These are phyloP conservation scores for Porites lobata DNA, from an alignment of 92 coral and sea anemone species.

Conservation along the genomic window DNA sequence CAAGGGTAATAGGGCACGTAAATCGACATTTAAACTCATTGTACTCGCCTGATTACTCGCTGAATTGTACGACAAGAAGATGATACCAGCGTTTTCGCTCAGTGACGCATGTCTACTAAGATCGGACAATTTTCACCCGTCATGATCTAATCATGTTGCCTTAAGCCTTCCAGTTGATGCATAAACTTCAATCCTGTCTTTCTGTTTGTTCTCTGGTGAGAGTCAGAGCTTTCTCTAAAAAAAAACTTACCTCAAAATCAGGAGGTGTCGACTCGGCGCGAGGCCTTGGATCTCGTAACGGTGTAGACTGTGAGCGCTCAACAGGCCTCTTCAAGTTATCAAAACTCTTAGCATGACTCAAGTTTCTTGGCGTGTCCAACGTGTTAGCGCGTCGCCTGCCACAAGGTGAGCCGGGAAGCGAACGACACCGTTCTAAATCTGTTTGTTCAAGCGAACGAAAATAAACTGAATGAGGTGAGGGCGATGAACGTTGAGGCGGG, in stretches of 20 bases:
- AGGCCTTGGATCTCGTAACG: background rate
- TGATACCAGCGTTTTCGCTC: too few relatives aligned
- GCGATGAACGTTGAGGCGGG: conserved; percentile 5
- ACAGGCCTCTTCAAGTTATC: background rate
- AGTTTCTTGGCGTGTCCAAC: background rate
- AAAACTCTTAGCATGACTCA: background rate
- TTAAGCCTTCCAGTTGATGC: too few relatives aligned
- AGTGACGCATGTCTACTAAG: too few relatives aligned
- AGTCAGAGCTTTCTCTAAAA: background rate
- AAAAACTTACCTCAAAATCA: conserved; percentile 7
- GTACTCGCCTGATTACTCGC: too few relatives aligned
- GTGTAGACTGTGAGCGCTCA: conserved; percentile 9
- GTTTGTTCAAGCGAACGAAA: background rate
- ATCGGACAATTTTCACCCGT: too few relatives aligned
- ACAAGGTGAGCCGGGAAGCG: background rate
- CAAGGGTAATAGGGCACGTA: too few relatives aligned
- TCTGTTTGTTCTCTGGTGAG: too few relatives aligned
- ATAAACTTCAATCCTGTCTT: too few relatives aligned
- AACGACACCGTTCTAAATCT: background rate
- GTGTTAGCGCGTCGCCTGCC: conserved; percentile 9
- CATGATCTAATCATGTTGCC: too few relatives aligned
- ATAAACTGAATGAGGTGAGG: background rate
- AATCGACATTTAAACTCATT: too few relatives aligned
- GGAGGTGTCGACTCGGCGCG: background rate
- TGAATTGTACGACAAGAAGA: too few relatives aligned